Percentiles rank a stretch among this genome's conserved stretches.
Evolutionary conservation across 2,113 vertebrate genomes (phyloP).

Genomic region (Hypanus sabinus): DNA sequence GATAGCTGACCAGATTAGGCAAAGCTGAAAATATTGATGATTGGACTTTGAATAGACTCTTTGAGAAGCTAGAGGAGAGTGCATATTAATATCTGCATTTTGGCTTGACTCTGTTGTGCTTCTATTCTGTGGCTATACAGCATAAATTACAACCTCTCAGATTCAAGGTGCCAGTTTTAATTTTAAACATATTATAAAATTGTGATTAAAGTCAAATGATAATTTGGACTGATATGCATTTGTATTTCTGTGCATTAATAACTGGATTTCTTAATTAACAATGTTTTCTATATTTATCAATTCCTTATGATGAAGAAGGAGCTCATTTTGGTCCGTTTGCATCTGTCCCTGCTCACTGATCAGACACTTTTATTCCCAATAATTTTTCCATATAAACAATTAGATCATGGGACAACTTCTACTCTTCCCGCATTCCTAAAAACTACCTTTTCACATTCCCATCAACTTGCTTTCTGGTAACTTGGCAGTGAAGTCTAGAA

Average conservation of each 20-base stretch:
- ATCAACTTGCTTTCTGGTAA: too few species aligned
- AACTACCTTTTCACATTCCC: too few species aligned
- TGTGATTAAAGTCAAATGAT: background rate
- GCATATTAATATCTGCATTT: background rate
- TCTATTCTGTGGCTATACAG: background rate
- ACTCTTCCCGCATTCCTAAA: too few species aligned
- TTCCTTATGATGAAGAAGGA: too few species aligned
- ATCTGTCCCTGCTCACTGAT: too few species aligned
- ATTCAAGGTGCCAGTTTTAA: background rate
- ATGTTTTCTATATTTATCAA: background rate
- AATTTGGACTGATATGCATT: background rate
- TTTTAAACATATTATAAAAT: background rate
- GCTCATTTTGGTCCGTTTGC: too few species aligned
- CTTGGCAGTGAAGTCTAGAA: too few species aligned
- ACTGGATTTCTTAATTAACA: background rate
- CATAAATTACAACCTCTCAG: background rate
- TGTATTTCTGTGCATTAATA: background rate
- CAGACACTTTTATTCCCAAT: too few species aligned
- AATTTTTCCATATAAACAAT: too few species aligned
- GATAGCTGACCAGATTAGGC: too few species aligned
- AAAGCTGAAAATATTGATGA: too few species aligned
- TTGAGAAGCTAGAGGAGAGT: background rate
- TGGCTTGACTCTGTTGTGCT: background rate
- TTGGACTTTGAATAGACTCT: background rate
- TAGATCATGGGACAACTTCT: too few species aligned